Base-by-base conservation (phyloP, 2,797 vertebrate genomes). In the Brachymystax lenok region DNA sequence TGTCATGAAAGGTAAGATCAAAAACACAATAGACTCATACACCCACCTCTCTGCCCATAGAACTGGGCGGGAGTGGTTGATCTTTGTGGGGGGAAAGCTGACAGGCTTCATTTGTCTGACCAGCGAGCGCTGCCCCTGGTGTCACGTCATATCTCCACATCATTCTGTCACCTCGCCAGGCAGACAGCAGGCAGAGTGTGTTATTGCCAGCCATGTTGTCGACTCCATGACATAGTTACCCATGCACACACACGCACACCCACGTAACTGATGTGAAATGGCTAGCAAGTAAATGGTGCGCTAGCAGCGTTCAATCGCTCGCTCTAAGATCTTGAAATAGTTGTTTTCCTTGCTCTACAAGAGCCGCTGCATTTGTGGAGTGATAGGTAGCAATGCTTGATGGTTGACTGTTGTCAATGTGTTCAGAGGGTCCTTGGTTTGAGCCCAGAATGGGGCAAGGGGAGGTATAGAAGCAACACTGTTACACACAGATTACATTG, bases 1-100 rank as follows among this genome's bases (percentile, higher is more conserved):
- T 90, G 86, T 88, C 88, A 91, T 88, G 77, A 85, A 88, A 92
- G 81, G 84, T 87, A 84, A 89, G 79, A 90, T 91, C 88, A 92
- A 92, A 89, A 85, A 86, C 74, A 85, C 85, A 91, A 84, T 76
- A 81, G 87, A 80, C 81, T 80, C 71, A 71, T 75, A 76, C 77
- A 79, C 73, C 78, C 66, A 77, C 81, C 75, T 75, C 74, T 30
- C 54, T 19, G 19, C 52, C 67, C 68, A 68, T 21, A 81, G 33
- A 81, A 30, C 46, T 66, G 74, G 70, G 67, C 70, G 73, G 33
- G 33, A 59, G 73, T 64, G 82, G 77, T 30, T 59, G 77, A 61
- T 79, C 77, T 83, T 83, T 81, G 80, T 80, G 77, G 80, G 52
- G 77, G 67, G 66, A 63, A 74, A 74, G 72, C 79, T 90, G 90